These are phyloP conservation scores for Papilio demoleus DNA, from an alignment of 2,888 invertebrate genomes.

Conservation along the genomic window DNA sequence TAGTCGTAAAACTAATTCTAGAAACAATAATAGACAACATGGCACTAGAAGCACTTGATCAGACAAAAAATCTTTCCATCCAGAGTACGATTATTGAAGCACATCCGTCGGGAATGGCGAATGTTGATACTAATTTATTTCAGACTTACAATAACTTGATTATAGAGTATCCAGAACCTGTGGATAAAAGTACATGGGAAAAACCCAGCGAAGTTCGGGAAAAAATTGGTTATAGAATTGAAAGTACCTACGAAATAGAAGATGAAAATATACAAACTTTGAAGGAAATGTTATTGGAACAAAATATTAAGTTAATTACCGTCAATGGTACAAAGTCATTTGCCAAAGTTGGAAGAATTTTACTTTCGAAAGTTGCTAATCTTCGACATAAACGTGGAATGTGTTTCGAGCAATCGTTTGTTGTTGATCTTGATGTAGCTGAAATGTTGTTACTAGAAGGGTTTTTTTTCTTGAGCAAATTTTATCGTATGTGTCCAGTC, in stretches of 20 bases:
- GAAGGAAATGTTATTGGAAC: conserved; percentile 63
- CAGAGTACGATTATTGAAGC: conserved; percentile 78
- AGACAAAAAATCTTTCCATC: conserved; percentile 46
- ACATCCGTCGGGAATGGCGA: conserved; percentile 62
- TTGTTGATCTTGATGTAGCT: conserved; percentile 79
- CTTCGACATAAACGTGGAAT: conserved; percentile 76
- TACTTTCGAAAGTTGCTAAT: conserved; percentile 57
- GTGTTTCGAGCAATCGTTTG: conserved; percentile 83
- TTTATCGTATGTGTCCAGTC: conserved; percentile 86
- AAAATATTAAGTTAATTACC: conserved; percentile 73
- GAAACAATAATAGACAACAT: conserved; percentile 63
- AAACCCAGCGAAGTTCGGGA: conserved; percentile 74
- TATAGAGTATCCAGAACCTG: conserved; percentile 76
- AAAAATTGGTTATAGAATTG: conserved; percentile 72
- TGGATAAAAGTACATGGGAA: conserved; percentile 75
- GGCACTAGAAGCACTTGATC: conserved; percentile 46
- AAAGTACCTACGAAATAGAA: conserved; percentile 71
- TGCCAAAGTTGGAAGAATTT: conserved; percentile 58
- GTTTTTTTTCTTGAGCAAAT: conserved; percentile 85
- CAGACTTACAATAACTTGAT: conserved; percentile 66
- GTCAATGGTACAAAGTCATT: conserved; percentile 69
- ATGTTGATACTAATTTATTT: conserved; percentile 67
- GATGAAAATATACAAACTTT: conserved; percentile 69
- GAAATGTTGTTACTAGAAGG: conserved; percentile 83
- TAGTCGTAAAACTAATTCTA: conserved; percentile 61